These are phyloP conservation scores for Episyrphus balteatus DNA, from an alignment of 1,140 invertebrate genomes.

Conservation along the genomic window DNA sequence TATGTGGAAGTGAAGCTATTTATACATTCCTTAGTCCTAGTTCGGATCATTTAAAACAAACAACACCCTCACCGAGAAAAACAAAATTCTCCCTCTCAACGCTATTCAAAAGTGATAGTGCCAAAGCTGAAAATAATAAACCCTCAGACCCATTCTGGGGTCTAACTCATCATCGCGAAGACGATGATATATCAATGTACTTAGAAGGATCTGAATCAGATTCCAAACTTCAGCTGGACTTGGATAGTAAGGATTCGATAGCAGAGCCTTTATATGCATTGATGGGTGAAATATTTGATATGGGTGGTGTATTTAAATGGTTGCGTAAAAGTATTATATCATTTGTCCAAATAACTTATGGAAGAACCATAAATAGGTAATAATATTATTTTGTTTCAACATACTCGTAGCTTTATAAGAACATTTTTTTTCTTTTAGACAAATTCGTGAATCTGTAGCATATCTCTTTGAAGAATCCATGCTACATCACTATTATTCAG, in stretches of 20 bases:
- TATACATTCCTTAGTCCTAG: slow-evolving; percentile 83
- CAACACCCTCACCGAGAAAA: slow-evolving; percentile 63
- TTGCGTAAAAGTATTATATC: slow-evolving; percentile 75
- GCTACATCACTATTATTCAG: slow-evolving; percentile 76
- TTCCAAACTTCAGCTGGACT: slow-evolving; percentile 39
- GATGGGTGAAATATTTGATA: slow-evolving; percentile 80
- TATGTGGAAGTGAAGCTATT: slow-evolving; percentile 79
- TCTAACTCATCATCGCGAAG: slow-evolving; percentile 35
- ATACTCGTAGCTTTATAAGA: not conserved
- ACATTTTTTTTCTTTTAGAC: slow-evolving; percentile 42
- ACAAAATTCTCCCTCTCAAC: slow-evolving; percentile 73
- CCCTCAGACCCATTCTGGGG: slow-evolving; percentile 34
- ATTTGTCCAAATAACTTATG: slow-evolving; percentile 87
- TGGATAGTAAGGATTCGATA: slow-evolving; percentile 66
- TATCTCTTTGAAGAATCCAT: slow-evolving; percentile 84
- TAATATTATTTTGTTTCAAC: not conserved
- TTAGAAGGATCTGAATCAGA: slow-evolving; percentile 45
- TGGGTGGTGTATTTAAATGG: slow-evolving; percentile 78
- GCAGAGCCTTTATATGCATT: slow-evolving; percentile 78
- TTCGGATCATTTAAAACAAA: slow-evolving; percentile 74
- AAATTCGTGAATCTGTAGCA: slow-evolving; percentile 75
- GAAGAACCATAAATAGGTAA: slow-evolving; percentile 77
- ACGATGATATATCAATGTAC: slow-evolving; percentile 62
- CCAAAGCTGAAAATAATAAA: slow-evolving; percentile 19
- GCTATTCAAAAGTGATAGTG: slow-evolving; percentile 66